Evolutionary conservation across 2,113 vertebrate species (phyloP), one percentile per base, ranked within the genome.

Genomic region (Pongo pygmaeus): DNA sequence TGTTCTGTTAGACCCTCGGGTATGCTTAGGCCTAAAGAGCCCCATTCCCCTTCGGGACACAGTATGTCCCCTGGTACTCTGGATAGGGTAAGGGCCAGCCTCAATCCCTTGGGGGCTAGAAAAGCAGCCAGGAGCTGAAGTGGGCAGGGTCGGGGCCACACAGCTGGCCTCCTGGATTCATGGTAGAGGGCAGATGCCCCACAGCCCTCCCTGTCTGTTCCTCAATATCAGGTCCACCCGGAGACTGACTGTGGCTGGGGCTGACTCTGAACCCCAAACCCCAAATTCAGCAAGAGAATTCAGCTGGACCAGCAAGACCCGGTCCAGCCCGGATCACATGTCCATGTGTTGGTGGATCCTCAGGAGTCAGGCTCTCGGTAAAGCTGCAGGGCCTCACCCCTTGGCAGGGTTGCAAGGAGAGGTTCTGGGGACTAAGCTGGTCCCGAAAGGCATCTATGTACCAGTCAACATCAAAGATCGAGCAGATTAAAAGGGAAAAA

Each of bases 391-490:
- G 23, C 3, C 35, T 74, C 75, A 9, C 17, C 12, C 17, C 25
- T 57, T 8, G 0, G 23, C 0, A 0, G 8, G 80, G 7, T 3
- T 50, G n/a, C 43, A 4, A 4, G 5, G 10, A 18, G 11, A 38
- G 7, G 6, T 52, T 74, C 9, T 10, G 40, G 6, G 16, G 3
- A 3, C 48, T 75, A 18, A 38, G 14, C 27, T 50, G 23, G 0
- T 27, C 32, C 55, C 35, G 5, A 27, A 84, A 50, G 32, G 8
- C 2, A 35, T 17, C 70, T 64, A 50, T 6, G 9, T 38, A 40
- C 17, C 6, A 12, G n/a, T 52, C n/a, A 84, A 59, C 78, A 38
- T 22, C 55, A 95, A 90, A 38, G 61, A n/a, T 46, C 17, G 8
- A 72, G 85, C 46, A 67, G 38, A 70, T 35, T 25, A 40, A 86